phyloP scores from a whole-genome alignment of 2,113 vertebrate species.

The Blennius ocellaris region DNA sequence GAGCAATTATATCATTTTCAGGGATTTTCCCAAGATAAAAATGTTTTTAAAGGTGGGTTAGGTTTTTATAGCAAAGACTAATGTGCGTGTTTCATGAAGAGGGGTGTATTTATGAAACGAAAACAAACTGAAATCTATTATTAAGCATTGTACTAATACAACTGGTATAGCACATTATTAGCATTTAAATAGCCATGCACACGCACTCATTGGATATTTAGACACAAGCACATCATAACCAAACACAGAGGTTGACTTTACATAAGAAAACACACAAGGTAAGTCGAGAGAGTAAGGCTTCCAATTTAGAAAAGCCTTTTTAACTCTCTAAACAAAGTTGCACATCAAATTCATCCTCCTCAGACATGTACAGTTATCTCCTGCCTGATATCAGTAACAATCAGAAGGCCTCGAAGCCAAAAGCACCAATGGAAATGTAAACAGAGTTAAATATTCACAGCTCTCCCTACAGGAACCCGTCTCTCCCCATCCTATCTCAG shows the following conservation, averaged over 20 bases:
- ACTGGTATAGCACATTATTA: too few species aligned
- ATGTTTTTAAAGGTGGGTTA: too few species aligned
- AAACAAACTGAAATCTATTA: too few species aligned
- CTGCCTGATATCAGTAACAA: constrained; percentile 34
- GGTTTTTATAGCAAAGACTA: too few species aligned
- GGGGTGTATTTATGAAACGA: too few species aligned
- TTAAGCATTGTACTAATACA: too few species aligned
- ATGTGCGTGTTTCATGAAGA: too few species aligned
- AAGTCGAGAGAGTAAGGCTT: background rate
- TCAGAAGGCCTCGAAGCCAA: constrained; percentile 35
- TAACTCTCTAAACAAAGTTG: background rate
- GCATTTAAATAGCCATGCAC: too few species aligned
- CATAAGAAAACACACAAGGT: background rate
- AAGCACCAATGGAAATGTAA: constrained; percentile 61
- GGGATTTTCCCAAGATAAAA: too few species aligned
- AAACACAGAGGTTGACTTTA: too few species aligned
- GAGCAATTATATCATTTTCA: constrained; percentile 7
- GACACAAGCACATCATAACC: too few species aligned
- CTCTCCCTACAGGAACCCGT: constrained; percentile 31
- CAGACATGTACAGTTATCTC: constrained; percentile 3
- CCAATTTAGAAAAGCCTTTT: background rate
- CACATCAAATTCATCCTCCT: constrained; percentile 5
- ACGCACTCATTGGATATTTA: too few species aligned
- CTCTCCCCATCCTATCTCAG: constrained; percentile 13
- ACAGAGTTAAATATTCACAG: constrained; percentile 72